phyloP scores from a whole-genome alignment of 2,797 vertebrate genomes.

The Lepus townsendii region DNA sequence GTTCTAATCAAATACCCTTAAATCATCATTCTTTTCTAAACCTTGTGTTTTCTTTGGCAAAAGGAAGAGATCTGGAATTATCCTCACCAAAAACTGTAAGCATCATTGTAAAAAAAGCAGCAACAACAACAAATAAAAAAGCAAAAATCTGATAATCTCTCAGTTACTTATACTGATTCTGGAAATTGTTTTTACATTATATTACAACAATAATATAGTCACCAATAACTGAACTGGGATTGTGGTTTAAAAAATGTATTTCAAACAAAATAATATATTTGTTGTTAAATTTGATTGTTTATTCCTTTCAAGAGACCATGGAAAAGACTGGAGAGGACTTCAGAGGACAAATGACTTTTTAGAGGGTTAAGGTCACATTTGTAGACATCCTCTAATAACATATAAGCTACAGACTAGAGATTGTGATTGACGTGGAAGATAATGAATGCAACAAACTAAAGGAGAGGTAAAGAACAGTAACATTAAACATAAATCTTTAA shows the following conservation, averaged over 20 bases:
- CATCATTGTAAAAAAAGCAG: background rate
- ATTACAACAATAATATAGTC: background rate
- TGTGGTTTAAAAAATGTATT: background rate
- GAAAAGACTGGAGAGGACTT: background rate
- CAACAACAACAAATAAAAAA: background rate
- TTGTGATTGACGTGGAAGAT: background rate
- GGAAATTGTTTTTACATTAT: background rate
- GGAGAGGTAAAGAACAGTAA: background rate
- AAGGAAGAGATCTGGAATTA: background rate
- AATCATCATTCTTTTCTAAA: background rate
- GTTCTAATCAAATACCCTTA: background rate
- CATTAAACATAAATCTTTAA: too few species aligned
- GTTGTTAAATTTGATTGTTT: background rate
- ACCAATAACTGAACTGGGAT: background rate
- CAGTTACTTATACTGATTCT: background rate
- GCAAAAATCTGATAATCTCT: background rate
- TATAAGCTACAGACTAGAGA: background rate
- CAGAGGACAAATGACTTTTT: background rate
- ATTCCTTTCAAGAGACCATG: background rate
- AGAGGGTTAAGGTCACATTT: background rate
- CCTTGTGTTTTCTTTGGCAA: background rate
- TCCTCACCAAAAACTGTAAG: background rate
- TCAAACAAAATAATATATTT: slow-evolving; percentile 5
- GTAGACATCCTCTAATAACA: background rate
- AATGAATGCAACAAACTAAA: background rate